Conservation (phyloP, 2,113 vertebrate species). For the Hydrolagus affinis region DNA sequence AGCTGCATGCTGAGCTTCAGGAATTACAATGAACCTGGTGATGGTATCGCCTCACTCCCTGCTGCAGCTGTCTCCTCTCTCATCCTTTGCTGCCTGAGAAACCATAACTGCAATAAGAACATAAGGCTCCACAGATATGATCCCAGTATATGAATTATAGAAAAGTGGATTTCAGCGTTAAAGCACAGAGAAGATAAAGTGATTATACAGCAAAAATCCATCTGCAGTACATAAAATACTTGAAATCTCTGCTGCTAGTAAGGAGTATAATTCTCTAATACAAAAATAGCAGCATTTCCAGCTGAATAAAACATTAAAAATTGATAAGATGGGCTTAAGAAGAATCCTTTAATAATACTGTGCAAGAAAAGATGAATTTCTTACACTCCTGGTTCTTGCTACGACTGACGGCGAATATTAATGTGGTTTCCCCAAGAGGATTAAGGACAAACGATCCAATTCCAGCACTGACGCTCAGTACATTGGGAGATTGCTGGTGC, state of each 20-base stretch:
- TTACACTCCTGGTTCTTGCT: not conserved
- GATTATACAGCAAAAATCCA: not conserved
- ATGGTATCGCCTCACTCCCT: not conserved
- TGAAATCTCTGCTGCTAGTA: not conserved
- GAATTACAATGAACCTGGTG: slow-evolving; percentile 2
- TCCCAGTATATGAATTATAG: not conserved
- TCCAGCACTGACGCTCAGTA: not conserved
- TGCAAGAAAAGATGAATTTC: not conserved
- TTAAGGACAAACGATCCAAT: not conserved
- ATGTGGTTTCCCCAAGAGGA: slow-evolving; percentile 13
- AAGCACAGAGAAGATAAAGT: not conserved
- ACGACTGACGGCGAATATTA: not conserved
- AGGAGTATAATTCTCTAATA: not conserved
- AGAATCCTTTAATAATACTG: not conserved
- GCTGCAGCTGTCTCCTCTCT: not conserved
- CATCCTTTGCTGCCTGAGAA: not conserved
- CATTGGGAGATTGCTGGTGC: too few species aligned
- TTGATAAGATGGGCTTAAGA: not conserved
- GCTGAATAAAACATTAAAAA: not conserved
- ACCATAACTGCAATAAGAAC: not conserved
- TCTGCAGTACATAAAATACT: not conserved
- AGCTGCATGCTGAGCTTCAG: not conserved
- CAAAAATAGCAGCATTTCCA: not conserved
- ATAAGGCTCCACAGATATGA: not conserved
- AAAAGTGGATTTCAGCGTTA: not conserved